phyloP scores from a whole-genome alignment of 2,797 vertebrate species.

The Fistularia commersonii region DNA sequence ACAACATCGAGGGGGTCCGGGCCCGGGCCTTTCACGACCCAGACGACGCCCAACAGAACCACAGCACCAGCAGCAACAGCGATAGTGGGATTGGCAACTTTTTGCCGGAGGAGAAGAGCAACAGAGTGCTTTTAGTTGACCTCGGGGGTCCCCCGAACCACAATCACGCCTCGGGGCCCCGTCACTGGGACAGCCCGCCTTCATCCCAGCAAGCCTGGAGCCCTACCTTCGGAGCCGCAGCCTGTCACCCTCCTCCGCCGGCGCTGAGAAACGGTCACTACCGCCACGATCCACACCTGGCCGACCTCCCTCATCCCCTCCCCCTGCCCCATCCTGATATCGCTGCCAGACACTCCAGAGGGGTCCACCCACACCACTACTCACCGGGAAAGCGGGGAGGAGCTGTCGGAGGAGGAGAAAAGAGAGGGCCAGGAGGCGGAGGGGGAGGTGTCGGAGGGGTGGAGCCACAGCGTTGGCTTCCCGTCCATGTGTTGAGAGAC shows the following conservation, averaged over 20 bases:
- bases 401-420: slow-evolving; percentile 62
- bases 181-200: slow-evolving; percentile 80
- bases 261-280: slow-evolving; percentile 83
- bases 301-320: slow-evolving; percentile 76
- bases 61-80: slow-evolving; percentile 97
- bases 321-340: slow-evolving; percentile 70
- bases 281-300: slow-evolving; percentile 78
- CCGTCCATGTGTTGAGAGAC: slow-evolving; percentile 89
- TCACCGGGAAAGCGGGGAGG: slow-evolving; percentile 79
- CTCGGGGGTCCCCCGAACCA: slow-evolving; percentile 83
- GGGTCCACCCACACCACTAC: slow-evolving; percentile 66
- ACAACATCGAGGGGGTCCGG: slow-evolving; percentile 91
- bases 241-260: slow-evolving; percentile 54
- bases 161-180: slow-evolving; percentile 75
- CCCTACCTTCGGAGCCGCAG: slow-evolving; percentile 50
- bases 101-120: slow-evolving; percentile 89
- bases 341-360: slow-evolving; percentile 65
- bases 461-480: slow-evolving; percentile 85
- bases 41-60: slow-evolving; percentile 86
- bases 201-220: slow-evolving; percentile 68
- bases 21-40: slow-evolving; percentile 90
- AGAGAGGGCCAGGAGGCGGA: slow-evolving; percentile 47
- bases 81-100: slow-evolving; percentile 97
- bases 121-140: slow-evolving; percentile 90
- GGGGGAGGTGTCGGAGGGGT: slow-evolving; percentile 56